These are phyloP conservation scores for Embiotoca jacksoni DNA, from an alignment of 2,113 vertebrate genomes.

Conservation along the genomic window DNA sequence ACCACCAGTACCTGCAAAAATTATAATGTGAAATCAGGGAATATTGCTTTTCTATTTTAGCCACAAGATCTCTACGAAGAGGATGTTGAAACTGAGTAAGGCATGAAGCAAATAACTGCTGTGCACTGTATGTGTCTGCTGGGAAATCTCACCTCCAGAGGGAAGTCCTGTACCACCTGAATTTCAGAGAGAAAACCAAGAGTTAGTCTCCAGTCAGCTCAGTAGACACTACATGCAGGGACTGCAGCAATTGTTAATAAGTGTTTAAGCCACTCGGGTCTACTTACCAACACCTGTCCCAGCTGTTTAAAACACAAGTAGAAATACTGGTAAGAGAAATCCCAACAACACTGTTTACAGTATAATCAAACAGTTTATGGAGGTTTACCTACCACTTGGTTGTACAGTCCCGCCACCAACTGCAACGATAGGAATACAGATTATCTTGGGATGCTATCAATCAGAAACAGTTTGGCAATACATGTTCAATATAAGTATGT, in stretches of 20 bases:
- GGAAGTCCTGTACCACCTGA: conserved; percentile 47
- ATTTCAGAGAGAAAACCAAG: conserved; percentile 18
- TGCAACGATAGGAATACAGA: conserved; percentile 42
- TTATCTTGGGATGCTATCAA: not conserved
- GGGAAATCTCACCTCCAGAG: conserved; percentile 56
- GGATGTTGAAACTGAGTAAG: not conserved
- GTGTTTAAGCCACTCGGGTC: not conserved
- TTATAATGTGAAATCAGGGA: not conserved
- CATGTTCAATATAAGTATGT: not conserved
- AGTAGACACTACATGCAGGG: not conserved
- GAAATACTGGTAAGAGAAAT: conserved; percentile 21
- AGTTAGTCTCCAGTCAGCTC: not conserved
- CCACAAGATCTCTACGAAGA: not conserved
- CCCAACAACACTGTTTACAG: not conserved
- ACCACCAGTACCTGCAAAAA: conserved; percentile 63
- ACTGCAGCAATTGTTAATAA: not conserved
- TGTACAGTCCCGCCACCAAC: conserved; percentile 55
- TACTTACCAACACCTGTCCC: conserved; percentile 53
- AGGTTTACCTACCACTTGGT: conserved; percentile 65
- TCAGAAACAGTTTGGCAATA: not conserved
- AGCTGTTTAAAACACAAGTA: conserved; percentile 49
- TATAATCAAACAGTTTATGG: not conserved
- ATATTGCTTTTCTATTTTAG: not conserved
- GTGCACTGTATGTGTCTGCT: not conserved
- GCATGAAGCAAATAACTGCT: not conserved